Conservation (phyloP, 1,140 invertebrate species). For the Bombus turneri region DNA sequence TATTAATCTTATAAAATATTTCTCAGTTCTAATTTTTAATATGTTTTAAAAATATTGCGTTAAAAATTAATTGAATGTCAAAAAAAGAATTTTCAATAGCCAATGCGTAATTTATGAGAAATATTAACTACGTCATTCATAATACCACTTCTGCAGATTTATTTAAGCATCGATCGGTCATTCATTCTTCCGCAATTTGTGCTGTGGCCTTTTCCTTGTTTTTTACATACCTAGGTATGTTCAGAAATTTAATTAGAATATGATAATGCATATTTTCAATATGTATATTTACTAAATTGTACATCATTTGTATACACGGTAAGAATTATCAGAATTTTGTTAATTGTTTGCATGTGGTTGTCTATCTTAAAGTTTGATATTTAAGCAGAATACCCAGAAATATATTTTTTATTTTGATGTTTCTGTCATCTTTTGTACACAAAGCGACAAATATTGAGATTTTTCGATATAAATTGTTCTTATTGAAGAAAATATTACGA, state of each 20-base stretch:
- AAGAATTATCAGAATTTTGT: neutral
- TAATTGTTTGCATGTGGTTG: too few relatives aligned
- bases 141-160: neutral
- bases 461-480: neutral
- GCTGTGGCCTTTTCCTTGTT: neutral
- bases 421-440: neutral
- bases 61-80: neutral
- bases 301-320: neutral
- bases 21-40: neutral
- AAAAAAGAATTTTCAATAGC: too few relatives aligned
- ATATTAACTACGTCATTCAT: constrained; percentile 1
- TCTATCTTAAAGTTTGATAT: neutral
- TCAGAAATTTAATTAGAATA: neutral
- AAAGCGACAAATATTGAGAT: too few relatives aligned
- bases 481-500: neutral
- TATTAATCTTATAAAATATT: neutral
- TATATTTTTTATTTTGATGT: neutral
- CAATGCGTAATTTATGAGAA: neutral
- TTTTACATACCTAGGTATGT: neutral
- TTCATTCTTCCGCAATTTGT: neutral
- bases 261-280: neutral
- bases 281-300: neutral
- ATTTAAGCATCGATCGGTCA: neutral
- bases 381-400: neutral
- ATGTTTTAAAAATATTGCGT: neutral